Evolutionary conservation across 2,113 vertebrate genomes (phyloP).

Genomic region (Sapayoa aenigma): DNA sequence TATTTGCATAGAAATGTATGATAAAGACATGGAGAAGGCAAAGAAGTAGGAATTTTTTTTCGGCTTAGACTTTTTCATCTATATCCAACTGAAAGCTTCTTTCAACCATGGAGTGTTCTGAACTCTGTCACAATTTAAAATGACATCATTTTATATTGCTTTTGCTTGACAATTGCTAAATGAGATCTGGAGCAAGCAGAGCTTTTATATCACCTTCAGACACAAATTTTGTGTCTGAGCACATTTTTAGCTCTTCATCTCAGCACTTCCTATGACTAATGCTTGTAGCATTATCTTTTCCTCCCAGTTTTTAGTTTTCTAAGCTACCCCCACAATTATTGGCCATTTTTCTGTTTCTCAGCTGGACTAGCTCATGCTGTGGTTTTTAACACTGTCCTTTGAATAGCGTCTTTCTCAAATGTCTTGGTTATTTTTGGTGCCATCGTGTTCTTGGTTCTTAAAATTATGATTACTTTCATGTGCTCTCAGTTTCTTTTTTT

Average conservation of each 20-base stretch:
- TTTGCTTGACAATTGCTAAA: neutral
- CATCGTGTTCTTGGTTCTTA: neutral
- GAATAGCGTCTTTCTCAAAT: neutral
- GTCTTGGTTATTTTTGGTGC: neutral
- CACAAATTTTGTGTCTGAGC: neutral
- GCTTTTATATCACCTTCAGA: constrained; percentile 24
- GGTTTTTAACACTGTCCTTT: neutral
- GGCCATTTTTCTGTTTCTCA: neutral
- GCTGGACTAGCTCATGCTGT: neutral
- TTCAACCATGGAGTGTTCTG: neutral
- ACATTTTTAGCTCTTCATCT: neutral
- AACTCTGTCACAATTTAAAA: neutral
- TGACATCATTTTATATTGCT: neutral
- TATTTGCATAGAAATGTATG: neutral
- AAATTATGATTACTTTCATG: neutral
- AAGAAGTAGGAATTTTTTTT: neutral
- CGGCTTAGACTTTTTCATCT: neutral
- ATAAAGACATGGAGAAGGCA: neutral
- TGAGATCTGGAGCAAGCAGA: neutral
- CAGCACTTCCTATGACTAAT: neutral
- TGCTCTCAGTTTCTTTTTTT: neutral
- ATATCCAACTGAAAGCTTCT: neutral
- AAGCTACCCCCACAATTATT: neutral
- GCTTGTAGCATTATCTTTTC: neutral
- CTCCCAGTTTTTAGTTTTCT: neutral